phyloP scores from a whole-genome alignment of 2,888 invertebrate species.

The Drosophila ezoana region DNA sequence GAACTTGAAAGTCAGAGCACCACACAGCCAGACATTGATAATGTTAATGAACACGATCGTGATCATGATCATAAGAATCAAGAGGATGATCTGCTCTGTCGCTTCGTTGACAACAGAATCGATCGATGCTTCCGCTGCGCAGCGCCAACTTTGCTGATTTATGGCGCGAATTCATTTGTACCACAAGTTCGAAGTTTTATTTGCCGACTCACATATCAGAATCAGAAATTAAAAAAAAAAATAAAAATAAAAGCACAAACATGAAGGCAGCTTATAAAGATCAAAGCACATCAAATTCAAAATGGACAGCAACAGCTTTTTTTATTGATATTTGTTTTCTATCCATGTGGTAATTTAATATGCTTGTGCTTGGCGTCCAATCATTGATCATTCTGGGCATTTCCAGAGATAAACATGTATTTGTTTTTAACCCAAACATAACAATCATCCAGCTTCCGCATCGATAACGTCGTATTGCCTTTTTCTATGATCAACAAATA shows the following conservation, averaged over 20 bases:
- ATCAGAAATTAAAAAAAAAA: conserved; percentile 1
- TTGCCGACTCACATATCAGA: conserved; percentile 31
- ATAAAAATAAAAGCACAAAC: conserved; percentile 7
- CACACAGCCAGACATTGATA: conserved; percentile 39
- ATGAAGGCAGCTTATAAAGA: conserved; percentile 26
- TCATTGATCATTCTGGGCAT: conserved; percentile 49
- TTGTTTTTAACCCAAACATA: conserved; percentile 14
- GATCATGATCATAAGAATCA: conserved; percentile 30
- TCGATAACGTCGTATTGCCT: background rate
- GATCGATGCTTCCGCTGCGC: conserved; percentile 57
- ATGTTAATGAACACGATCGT: conserved; percentile 17
- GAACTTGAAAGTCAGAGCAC: conserved; percentile 29
- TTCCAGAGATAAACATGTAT: conserved; percentile 46
- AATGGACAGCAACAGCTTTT: conserved; percentile 21
- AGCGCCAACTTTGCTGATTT: conserved; percentile 52
- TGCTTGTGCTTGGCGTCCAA: conserved; percentile 40
- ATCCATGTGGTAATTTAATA: conserved; percentile 60
- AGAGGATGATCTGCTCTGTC: conserved; percentile 32
- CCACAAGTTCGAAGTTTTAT: conserved; percentile 25
- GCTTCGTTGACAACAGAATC: conserved; percentile 53
- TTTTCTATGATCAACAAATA: background rate
- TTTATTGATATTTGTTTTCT: conserved; percentile 2
- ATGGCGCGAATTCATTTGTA: conserved; percentile 54
- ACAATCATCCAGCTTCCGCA: conserved; percentile 42
- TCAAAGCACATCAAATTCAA: conserved; percentile 60